A percentile compares a stretch with the other conserved stretches of the same genome.
These are phyloP conservation scores for Taenioides sp. DNA, from an alignment of 2,797 vertebrate genomes.

Conservation along the genomic window DNA sequence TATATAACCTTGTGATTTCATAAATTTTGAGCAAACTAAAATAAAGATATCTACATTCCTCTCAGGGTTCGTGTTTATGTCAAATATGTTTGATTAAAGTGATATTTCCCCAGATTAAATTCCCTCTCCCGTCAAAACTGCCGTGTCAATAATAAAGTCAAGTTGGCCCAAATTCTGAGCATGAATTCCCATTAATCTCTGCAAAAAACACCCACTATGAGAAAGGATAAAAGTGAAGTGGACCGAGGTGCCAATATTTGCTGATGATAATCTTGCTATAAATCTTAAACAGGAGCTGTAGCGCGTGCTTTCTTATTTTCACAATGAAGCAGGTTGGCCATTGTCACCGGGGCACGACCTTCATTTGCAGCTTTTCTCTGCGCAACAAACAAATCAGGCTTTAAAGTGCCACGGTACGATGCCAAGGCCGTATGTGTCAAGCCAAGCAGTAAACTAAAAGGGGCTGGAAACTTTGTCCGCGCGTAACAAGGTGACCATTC, in stretches of 20 bases:
- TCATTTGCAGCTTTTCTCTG: constrained; percentile 59
- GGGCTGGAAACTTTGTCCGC: constrained; percentile 38
- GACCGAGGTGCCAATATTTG: neutral
- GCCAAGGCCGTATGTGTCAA: constrained; percentile 42
- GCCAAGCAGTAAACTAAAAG: constrained; percentile 50
- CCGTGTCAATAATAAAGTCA: constrained; percentile 54
- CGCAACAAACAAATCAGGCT: constrained; percentile 68
- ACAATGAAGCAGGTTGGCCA: constrained; percentile 29
- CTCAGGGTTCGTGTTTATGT: neutral
- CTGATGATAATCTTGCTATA: constrained; percentile 18
- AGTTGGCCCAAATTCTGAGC: constrained; percentile 41
- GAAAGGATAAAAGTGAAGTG: constrained; percentile 1
- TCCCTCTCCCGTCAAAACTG: constrained; percentile 42
- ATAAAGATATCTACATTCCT: constrained; percentile 62
- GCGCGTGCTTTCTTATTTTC: constrained; percentile 34
- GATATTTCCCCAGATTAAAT: constrained; percentile 4
- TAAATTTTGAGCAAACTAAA: constrained; percentile 78
- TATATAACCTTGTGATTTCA: constrained; percentile 60
- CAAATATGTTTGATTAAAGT: neutral
- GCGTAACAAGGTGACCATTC: constrained; percentile 72
- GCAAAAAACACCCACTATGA: constrained; percentile 11
- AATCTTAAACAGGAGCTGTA: constrained; percentile 31
- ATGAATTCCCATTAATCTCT: constrained; percentile 35
- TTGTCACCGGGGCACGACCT: constrained; percentile 62
- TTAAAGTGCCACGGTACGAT: constrained; percentile 54